Evolutionary conservation across 2,113 vertebrate genomes (phyloP), one percentile per base, ranked within the genome.

Genomic region (Oreocharis arfaki): DNA sequence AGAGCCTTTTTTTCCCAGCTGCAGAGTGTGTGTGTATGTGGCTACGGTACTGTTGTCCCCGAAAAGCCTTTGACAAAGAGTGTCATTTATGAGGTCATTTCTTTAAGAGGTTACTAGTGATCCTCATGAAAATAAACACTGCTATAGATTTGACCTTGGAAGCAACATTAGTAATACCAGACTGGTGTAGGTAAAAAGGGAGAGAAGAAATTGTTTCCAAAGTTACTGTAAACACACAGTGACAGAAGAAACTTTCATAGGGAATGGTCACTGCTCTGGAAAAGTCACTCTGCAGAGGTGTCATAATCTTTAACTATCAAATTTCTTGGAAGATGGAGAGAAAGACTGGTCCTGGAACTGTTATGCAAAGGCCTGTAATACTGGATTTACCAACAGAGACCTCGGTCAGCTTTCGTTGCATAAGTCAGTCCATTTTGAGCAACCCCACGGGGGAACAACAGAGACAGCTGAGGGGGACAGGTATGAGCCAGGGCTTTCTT

Each of bases 271-370:
- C 28, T 65, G 56, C 41, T 92, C n/a, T 46, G 52, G 69, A 84
- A 90, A 92, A 92, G 30, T 78, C 76, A 75, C 50, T 73, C 33
- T 74, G 57, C 17, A 55, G 21, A 77, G 15, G 33, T 84, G 80
- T 71, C 56, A 91, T 90, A 90, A 88, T 53, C 55, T 76, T 87
- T 52, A 93, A 35, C 21, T 61, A 78, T 55, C 49, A 52, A 42
- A 83, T 96, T 96, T 95, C 89, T 89, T 91, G 92, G 96, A 96
- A 96, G 89, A 80, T 55, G 56, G 52, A 92, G 59, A 28, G 50
- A 77, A 84, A 74, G 44, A 7, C 32, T 18, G 3, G 21, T 83
- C 89, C 84, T 81, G 92, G 95, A 96, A 90, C 65, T 92, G 52
- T 88, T 93, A 83, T 83, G 85, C 63, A 94, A 93, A 93, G 63